Evolutionary conservation across 2,888 invertebrate genomes (phyloP).

Genomic region (Mantis religiosa): DNA sequence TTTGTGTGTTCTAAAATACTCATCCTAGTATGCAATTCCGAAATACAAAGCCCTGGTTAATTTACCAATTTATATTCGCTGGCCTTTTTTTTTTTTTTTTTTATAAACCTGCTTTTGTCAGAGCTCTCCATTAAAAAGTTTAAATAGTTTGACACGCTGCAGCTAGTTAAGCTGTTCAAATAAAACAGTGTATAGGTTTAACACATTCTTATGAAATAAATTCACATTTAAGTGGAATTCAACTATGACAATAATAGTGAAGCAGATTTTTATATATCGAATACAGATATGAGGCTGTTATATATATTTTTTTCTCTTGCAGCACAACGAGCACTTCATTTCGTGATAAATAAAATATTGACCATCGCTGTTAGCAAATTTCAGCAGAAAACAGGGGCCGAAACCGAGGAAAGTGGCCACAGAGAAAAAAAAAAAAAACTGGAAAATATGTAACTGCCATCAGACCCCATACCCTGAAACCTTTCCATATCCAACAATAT

Average conservation of each 20-base stretch:
- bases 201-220: neutral
- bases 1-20: neutral
- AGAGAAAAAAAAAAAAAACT: neutral
- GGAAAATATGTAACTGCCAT: neutral
- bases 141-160: neutral
- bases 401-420: slow-evolving; percentile 10
- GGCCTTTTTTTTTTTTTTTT: too few relatives aligned
- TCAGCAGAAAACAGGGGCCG: neutral
- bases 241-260: slow-evolving; percentile 9
- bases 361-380: slow-evolving; percentile 6
- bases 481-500: slow-evolving; percentile 7
- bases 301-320: neutral
- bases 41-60: neutral
- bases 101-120: neutral
- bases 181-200: neutral
- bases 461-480: neutral
- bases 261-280: neutral
- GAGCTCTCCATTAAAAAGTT: neutral
- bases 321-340: neutral
- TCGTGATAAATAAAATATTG: slow-evolving; percentile 14
- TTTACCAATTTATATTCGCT: neutral
- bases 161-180: neutral
- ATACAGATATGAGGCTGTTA: neutral
- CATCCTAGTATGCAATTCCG: neutral
- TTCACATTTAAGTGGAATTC: slow-evolving; percentile 8